Evolutionary conservation across 1,140 invertebrate species (phyloP).

Genomic region (Bombus affinis): DNA sequence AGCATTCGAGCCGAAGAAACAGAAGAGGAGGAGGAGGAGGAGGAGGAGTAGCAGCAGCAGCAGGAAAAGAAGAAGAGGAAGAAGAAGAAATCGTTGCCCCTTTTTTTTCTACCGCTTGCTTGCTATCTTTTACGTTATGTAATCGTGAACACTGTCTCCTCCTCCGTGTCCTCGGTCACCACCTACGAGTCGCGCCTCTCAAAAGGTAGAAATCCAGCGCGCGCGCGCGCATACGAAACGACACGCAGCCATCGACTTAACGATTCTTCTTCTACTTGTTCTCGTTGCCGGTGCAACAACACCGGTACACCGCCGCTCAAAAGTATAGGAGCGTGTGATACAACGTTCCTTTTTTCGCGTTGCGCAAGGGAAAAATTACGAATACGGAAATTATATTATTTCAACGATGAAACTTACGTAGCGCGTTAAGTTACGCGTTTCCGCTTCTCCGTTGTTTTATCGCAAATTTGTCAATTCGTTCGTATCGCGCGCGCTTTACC

Average conservation of each 20-base stretch:
- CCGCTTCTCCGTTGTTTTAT: no score
- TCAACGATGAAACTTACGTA: no score
- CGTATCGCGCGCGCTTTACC: no score
- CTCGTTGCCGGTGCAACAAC: neutral
- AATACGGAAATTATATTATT: no score
- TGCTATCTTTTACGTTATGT: slow-evolving; percentile 58
- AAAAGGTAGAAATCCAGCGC: slow-evolving; percentile 35
- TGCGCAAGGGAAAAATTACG: accelerated
- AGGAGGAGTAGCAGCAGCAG: no score
- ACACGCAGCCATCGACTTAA: neutral
- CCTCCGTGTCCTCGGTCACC: slow-evolving; percentile 38
- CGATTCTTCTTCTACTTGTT: neutral
- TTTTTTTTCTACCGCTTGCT: slow-evolving; percentile 30
- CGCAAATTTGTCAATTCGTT: no score
- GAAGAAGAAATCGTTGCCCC: slow-evolving; percentile 19
- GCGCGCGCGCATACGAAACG: slow-evolving; percentile 2
- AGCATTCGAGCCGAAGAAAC: slow-evolving; percentile 52
- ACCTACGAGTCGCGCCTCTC: slow-evolving; percentile 48
- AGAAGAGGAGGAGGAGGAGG: neutral
- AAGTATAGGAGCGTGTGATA: neutral
- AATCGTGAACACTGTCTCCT: slow-evolving; percentile 39
- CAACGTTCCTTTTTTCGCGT: no score
- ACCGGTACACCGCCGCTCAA: neutral
- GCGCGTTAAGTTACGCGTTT: no score
- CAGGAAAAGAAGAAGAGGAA: neutral